Evolutionary conservation across 92 coral and sea anemone species (phyloP).

Genomic region (Hydrozoanthus gracilis): DNA sequence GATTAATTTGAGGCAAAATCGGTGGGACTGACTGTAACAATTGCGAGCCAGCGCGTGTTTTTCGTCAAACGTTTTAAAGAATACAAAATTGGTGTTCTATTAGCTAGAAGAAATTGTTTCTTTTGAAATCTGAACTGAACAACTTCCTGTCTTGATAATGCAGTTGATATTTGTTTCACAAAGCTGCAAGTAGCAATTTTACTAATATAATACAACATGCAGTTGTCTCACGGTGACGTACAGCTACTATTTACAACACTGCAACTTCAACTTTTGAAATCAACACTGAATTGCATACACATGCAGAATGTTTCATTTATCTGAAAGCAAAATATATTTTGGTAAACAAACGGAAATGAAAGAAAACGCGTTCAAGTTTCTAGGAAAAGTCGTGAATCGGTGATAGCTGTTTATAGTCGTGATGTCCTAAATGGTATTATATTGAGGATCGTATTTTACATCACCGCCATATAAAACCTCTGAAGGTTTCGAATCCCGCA

Average conservation of each 20-base stretch:
- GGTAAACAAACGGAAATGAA: background rate
- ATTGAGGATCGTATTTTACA: constrained; percentile 52
- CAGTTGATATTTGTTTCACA: background rate
- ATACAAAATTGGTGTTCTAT: constrained; percentile 11
- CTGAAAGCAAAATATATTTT: background rate
- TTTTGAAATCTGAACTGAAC: background rate
- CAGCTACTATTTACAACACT: background rate
- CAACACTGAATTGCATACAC: too few relatives aligned
- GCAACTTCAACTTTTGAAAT: too few relatives aligned
- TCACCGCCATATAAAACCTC: constrained; percentile 62
- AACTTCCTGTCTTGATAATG: constrained; percentile 41
- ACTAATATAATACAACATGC: background rate
- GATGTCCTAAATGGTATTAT: constrained; percentile 13
- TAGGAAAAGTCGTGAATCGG: background rate
- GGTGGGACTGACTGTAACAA: background rate
- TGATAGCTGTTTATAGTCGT: background rate
- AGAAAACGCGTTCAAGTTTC: constrained; percentile 13
- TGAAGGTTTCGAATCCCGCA: constrained; percentile 78
- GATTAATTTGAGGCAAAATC: background rate
- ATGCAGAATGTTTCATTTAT: background rate
- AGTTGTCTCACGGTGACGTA: background rate
- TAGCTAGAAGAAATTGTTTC: background rate
- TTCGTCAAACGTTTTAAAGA: background rate
- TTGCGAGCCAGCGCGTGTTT: constrained; percentile 12
- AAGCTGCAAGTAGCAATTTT: background rate